Evolutionary conservation across 2,113 vertebrate genomes (phyloP).

Genomic region (Recurvirostra avosetta): DNA sequence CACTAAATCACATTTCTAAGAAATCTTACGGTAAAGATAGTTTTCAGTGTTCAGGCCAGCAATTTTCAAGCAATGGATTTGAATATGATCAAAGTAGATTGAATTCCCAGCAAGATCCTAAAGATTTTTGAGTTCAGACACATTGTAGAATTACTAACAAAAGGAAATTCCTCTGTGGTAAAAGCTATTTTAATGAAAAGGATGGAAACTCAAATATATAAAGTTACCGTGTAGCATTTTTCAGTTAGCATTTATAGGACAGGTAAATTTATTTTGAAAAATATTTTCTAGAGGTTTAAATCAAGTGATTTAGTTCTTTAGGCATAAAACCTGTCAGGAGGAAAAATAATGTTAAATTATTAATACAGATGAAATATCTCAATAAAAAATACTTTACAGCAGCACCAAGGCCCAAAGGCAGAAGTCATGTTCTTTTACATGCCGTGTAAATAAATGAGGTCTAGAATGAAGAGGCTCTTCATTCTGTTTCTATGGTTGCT

Average conservation of each 20-base stretch:
- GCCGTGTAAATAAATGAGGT: not conserved
- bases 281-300: not conserved
- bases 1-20: not conserved
- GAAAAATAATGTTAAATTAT: not conserved
- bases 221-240: not conserved
- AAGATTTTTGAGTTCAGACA: not conserved
- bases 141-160: not conserved
- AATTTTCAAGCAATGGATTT: constrained; percentile 1
- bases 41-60: not conserved
- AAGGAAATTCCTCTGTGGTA: not conserved
- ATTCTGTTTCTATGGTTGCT: not conserved
- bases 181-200: not conserved
- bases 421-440: not conserved
- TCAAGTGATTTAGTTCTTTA: not conserved
- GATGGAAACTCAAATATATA: not conserved
- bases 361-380: not conserved
- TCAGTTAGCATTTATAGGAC: not conserved
- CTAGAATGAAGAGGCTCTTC: not conserved
- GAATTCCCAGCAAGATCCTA: not conserved
- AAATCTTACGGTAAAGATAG: constrained; percentile 16
- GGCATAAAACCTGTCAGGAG: not conserved
- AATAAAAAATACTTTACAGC: not conserved
- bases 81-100: not conserved
- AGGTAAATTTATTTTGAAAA: not conserved
- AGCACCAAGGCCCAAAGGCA: not conserved